These are phyloP conservation scores for Drosophila subsilvestris DNA, from an alignment of 2,888 invertebrate species.

Conservation along the genomic window DNA sequence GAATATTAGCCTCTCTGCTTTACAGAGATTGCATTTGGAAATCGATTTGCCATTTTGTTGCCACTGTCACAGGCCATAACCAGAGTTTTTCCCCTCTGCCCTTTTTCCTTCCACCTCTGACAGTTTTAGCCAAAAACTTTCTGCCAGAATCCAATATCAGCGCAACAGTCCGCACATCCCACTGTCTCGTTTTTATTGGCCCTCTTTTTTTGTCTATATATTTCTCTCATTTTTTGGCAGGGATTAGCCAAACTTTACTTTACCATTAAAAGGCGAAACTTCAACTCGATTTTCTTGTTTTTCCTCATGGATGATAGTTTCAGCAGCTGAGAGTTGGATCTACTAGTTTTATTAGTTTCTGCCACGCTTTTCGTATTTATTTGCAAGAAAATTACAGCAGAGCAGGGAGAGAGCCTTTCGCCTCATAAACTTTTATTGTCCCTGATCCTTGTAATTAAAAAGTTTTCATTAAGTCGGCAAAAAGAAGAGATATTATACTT, in stretches of 20 bases:
- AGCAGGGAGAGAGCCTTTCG: slow-evolving; percentile 45
- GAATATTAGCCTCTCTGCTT: slow-evolving; percentile 54
- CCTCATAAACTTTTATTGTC: slow-evolving; percentile 76
- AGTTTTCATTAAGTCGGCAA: slow-evolving; percentile 62
- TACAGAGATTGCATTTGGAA: slow-evolving; percentile 47
- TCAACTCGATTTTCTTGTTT: slow-evolving; percentile 51
- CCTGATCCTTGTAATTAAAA: slow-evolving; percentile 75
- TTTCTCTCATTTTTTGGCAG: slow-evolving; percentile 16
- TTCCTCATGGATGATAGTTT: slow-evolving; percentile 39
- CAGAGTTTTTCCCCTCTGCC: slow-evolving; percentile 5
- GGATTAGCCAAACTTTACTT: slow-evolving; percentile 57
- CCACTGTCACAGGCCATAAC: slow-evolving; percentile 30
- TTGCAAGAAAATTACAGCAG: slow-evolving; percentile 23
- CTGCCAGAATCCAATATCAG: slow-evolving; percentile 31
- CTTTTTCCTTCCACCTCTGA: neutral
- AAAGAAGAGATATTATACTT: slow-evolving; percentile 23
- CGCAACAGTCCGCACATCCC: slow-evolving; percentile 51
- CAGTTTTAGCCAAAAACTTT: slow-evolving; percentile 43
- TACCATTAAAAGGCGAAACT: slow-evolving; percentile 56
- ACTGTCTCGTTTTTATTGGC: slow-evolving; percentile 48
- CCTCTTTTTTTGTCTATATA: slow-evolving; percentile 12
- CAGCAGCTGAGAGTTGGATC: slow-evolving; percentile 16
- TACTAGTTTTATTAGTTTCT: slow-evolving; percentile 61
- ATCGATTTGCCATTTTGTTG: slow-evolving; percentile 64
- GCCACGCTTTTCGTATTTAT: slow-evolving; percentile 43